These are phyloP conservation scores for Helarctos malayanus DNA, from an alignment of 2,797 vertebrate species.

Conservation along the genomic window DNA sequence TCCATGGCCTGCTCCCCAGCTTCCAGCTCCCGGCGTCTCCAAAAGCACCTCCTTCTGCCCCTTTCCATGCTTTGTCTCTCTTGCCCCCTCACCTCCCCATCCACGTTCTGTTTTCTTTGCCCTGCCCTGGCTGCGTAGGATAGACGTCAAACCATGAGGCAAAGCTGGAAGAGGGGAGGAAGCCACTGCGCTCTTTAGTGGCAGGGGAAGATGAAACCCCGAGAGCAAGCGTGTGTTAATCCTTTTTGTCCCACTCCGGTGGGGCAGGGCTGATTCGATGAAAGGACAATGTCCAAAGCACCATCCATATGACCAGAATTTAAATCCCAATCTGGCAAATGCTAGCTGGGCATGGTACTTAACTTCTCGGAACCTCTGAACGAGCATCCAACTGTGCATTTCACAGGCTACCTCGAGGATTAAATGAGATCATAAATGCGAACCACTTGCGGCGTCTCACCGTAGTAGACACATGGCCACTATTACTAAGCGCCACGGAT, in stretches of 20 bases:
- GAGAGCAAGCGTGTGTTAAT: neutral
- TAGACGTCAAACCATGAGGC: neutral
- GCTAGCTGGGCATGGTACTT: neutral
- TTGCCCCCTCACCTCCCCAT: neutral
- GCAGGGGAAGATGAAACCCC: no score
- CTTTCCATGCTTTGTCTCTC: neutral
- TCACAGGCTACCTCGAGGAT: neutral
- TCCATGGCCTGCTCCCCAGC: neutral
- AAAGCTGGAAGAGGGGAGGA: neutral
- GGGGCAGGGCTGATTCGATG: neutral
- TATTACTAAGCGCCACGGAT: neutral
- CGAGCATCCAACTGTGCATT: neutral
- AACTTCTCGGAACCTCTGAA: neutral
- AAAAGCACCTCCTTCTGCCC: neutral
- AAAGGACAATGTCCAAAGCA: neutral
- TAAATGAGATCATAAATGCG: neutral
- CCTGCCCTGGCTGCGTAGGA: neutral
- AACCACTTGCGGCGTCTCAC: neutral
- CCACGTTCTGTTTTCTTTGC: neutral
- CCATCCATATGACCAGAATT: neutral
- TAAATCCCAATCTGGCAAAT: neutral
- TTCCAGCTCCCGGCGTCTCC: neutral
- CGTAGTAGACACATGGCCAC: neutral
- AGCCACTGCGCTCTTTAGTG: accelerated
- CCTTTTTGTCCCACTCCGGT: neutral